A percentile compares a stretch with the other conserved stretches of the same genome.
phyloP scores from a whole-genome alignment of 92 coral and sea anemone species.

The Pocillopora meandrina region DNA sequence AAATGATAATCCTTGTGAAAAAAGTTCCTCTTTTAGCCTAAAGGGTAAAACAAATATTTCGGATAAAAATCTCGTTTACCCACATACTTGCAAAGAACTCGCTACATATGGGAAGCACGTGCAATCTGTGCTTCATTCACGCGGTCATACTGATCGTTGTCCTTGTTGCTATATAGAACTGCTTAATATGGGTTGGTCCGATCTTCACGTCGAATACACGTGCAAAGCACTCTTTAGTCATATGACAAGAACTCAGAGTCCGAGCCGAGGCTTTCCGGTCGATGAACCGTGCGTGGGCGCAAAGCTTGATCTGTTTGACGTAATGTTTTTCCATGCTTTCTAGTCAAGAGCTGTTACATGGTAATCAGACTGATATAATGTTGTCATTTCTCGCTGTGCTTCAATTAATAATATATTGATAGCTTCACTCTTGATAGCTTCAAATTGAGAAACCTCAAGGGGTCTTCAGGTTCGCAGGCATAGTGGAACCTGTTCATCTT shows the following conservation, averaged over 20 bases:
- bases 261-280: background rate
- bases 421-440: too few relatives aligned
- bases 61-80: background rate
- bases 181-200: background rate
- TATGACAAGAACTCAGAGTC: background rate
- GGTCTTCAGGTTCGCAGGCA: too few relatives aligned
- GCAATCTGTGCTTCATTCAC: conserved; percentile 11
- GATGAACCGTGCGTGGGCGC: too few relatives aligned
- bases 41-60: background rate
- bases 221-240: conserved; percentile 1
- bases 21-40: background rate
- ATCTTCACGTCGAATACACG: conserved; percentile 2
- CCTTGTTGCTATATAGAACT: background rate
- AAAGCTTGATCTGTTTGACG: too few relatives aligned
- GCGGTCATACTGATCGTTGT: conserved; percentile 13
- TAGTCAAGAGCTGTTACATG: too few relatives aligned
- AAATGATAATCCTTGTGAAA: background rate
- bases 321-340: too few relatives aligned
- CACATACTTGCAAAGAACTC: background rate
- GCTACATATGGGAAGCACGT: conserved; percentile 29
- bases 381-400: too few relatives aligned
- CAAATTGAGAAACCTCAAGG: too few relatives aligned
- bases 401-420: too few relatives aligned
- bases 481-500: too few relatives aligned
- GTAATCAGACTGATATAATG: too few relatives aligned